Conservation (phyloP, 2,113 vertebrate genomes). For the Chinchilla lanigera region DNA sequence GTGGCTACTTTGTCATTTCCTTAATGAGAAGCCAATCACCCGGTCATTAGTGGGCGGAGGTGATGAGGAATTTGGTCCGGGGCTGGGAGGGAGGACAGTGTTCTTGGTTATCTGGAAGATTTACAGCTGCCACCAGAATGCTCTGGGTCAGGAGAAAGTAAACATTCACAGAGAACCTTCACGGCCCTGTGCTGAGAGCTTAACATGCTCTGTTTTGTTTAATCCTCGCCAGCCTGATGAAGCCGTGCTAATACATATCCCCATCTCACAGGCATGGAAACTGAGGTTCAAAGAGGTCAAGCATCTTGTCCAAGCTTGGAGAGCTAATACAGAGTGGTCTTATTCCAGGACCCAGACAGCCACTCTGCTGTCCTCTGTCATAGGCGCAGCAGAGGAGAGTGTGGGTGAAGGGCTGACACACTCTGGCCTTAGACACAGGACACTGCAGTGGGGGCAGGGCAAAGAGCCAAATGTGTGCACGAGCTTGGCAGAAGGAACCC, state of each 20-base stretch:
- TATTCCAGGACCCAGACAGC: background rate
- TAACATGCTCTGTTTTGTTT: background rate
- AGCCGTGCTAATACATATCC: background rate
- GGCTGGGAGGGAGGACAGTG: slow-evolving; percentile 1
- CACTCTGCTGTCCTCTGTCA: background rate
- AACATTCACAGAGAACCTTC: background rate
- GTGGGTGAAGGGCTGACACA: background rate
- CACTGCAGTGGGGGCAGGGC: background rate
- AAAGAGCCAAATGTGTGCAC: background rate
- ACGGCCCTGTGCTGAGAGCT: background rate
- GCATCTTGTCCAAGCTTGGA: background rate
- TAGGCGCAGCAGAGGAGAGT: background rate
- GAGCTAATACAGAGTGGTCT: background rate
- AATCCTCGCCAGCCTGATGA: background rate
- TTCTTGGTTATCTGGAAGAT: slow-evolving; percentile 52
- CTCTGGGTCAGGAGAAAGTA: slow-evolving; percentile 6
- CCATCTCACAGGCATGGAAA: background rate
- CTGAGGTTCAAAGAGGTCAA: background rate
- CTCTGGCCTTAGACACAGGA: background rate
- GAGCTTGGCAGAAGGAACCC: background rate
- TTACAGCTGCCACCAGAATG: slow-evolving; percentile 14
- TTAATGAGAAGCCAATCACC: slow-evolving; percentile 78
- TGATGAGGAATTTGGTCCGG: background rate
- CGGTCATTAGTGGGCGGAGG: slow-evolving; percentile 71
- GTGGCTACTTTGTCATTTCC: slow-evolving; percentile 62